Evolutionary conservation across 2,797 vertebrate species (phyloP), one percentile per base, ranked within the genome.

Genomic region (Periparus ater): DNA sequence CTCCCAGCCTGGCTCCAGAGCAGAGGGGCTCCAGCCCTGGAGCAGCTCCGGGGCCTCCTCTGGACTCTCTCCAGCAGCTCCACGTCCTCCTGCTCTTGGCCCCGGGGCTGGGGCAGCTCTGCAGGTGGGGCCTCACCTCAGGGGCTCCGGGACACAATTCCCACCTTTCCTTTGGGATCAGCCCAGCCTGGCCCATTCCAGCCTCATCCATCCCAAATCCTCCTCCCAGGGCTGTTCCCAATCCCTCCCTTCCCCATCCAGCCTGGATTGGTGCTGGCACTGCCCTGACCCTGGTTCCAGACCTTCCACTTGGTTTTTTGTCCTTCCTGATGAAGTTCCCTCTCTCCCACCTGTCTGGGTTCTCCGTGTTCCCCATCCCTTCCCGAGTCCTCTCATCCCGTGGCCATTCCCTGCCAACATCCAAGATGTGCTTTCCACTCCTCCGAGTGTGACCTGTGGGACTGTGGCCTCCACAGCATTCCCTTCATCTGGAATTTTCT

Each of bases 241-340:
- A 2, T 26, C 30, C 30, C 4, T 62, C 23, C 16, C 2, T 13
- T n/a, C 15, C 3, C 48, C 50, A 4, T 4, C 29, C 66, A 40
- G 16, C 50, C 13, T 16, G 58, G 50, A 30, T 48, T 17, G 40
- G 34, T 29, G 34, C 68, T 40, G 40, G 67, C 4, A n/a, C 55
- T 63, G 1, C 11, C 71, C 38, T 3, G 5, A 17, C 8, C 27
- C 18, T 0, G 3, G 4, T 72, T 4, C 68, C 58, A 29, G 10
- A 4, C 42, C 14, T 45, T 34, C 12, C 26, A 7, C 17, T n/a
- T 16, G 4, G 3, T 11, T 5, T 67, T 61, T 7, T 17, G 23
- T 2, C 8, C 13, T 30, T 60, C 16, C 40, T 23, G 63, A 53
- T 29, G 63, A 53, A 4, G 17, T n/a, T 19, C 16, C 14, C 45